Percentiles rank a stretch among this genome's conserved stretches.
Conservation (phyloP, 2,797 vertebrate genomes). For the Aplochiton taeniatus region DNA sequence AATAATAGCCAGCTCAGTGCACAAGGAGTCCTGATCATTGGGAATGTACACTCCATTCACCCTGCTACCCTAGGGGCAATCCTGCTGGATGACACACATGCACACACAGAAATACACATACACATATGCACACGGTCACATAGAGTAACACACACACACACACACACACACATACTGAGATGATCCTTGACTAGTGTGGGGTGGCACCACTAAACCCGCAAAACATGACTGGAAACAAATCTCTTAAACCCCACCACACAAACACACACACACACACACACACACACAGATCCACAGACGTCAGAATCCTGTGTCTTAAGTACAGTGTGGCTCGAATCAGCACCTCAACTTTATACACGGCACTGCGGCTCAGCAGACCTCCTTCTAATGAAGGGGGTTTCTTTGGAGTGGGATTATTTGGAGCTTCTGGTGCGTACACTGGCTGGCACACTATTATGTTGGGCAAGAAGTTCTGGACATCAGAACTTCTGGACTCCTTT, state of each 20-base stretch:
- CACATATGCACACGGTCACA: slow-evolving; percentile 1
- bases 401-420: neutral
- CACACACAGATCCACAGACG: neutral
- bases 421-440: too few relatives aligned
- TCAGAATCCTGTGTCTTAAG: neutral
- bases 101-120: slow-evolving; percentile 3
- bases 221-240: slow-evolving; percentile 49
- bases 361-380: neutral
- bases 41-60: slow-evolving; percentile 10
- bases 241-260: slow-evolving; percentile 49
- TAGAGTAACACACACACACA: slow-evolving; percentile 12
- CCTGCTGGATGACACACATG: neutral
- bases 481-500: too few relatives aligned
- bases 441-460: too few relatives aligned
- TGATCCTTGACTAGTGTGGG: slow-evolving; percentile 44
- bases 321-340: neutral
- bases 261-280: neutral
- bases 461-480: too few relatives aligned
- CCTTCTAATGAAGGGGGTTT: slow-evolving; percentile 2
- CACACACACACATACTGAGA: slow-evolving; percentile 30
- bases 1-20: slow-evolving; percentile 34
- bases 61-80: neutral
- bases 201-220: slow-evolving; percentile 36
- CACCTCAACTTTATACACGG: neutral
- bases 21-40: slow-evolving; percentile 27